Evolutionary conservation across 2,113 vertebrate species (phyloP).

Genomic region (Gymnocephalus cernua): DNA sequence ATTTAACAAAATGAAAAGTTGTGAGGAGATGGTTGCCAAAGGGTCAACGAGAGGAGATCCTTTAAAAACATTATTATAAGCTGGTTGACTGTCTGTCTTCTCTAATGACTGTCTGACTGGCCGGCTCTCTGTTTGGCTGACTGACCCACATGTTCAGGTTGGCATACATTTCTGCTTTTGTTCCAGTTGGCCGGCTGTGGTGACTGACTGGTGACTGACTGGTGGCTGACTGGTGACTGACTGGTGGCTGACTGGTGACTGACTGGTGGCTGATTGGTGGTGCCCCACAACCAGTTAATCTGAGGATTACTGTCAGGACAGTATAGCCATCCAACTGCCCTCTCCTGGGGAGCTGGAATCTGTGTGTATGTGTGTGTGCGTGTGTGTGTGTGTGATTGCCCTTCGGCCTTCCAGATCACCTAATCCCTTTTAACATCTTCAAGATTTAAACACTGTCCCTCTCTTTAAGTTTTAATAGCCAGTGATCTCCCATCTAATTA

Average conservation of each 20-base stretch:
- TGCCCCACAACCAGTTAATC: conserved; percentile 71
- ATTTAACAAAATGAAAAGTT: neutral
- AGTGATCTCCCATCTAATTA: neutral
- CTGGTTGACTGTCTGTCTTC: conserved; percentile 1
- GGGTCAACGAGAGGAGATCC: conserved; percentile 4
- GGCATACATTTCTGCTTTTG: conserved; percentile 53
- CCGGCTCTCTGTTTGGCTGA: conserved; percentile 6
- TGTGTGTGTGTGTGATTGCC: conserved; percentile 26
- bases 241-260: neutral
- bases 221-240: conserved; percentile 41
- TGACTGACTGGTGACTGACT: conserved; percentile 4
- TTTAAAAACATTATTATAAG: neutral
- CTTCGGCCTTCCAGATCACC: conserved; percentile 17
- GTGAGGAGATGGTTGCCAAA: neutral
- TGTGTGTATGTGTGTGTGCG: conserved; percentile 52
- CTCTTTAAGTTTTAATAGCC: neutral
- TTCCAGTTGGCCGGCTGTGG: conserved; percentile 39
- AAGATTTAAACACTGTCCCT: conserved; percentile 5
- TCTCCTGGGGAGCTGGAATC: conserved; percentile 70
- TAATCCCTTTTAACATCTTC: conserved; percentile 42
- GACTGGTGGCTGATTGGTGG: conserved; percentile 40
- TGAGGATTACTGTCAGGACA: conserved; percentile 82
- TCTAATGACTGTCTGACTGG: conserved; percentile 29
- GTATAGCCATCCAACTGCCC: conserved; percentile 57
- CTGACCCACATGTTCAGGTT: conserved; percentile 44